These are phyloP conservation scores for Leptopilina boulardi DNA, from an alignment of 1,140 invertebrate genomes.

Conservation along the genomic window DNA sequence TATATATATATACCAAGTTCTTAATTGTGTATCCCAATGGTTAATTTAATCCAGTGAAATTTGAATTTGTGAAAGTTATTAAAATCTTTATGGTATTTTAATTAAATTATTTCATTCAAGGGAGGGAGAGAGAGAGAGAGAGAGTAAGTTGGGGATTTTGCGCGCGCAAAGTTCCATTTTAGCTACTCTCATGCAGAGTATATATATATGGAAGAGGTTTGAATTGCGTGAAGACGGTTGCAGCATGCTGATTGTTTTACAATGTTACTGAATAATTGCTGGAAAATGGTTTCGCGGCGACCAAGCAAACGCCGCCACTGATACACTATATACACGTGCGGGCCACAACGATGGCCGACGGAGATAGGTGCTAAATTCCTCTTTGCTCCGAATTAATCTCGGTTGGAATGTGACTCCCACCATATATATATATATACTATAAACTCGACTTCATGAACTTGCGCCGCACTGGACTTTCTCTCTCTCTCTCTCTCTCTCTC, in stretches of 20 bases:
- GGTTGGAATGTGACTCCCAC: constrained; percentile 69
- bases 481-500: constrained; percentile 14
- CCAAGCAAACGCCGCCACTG: constrained; percentile 30
- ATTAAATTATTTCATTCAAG: constrained; percentile 53
- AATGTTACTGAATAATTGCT: constrained; percentile 55
- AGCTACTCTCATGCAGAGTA: constrained; percentile 26
- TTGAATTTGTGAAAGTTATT: constrained; percentile 10
- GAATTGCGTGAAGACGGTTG: constrained; percentile 18
- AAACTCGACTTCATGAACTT: constrained; percentile 47
- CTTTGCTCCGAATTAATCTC: constrained; percentile 73
- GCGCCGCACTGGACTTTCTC: constrained; percentile 34
- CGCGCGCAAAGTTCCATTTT: constrained; percentile 24
- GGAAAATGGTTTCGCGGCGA: constrained; percentile 40
- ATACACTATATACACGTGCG: constrained; percentile 34
- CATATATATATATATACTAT: constrained; percentile 35
- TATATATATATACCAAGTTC: background rate
- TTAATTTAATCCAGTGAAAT: background rate
- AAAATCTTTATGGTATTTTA: background rate
- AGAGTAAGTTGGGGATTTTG: constrained; percentile 29
- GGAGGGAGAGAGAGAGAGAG: no score
- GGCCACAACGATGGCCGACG: constrained; percentile 51
- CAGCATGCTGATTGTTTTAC: constrained; percentile 53
- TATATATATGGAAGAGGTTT: no score
- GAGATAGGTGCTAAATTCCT: constrained; percentile 72
- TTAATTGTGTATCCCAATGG: background rate